phyloP scores from a whole-genome alignment of 2,888 invertebrate genomes.

The Bombyx huttoni region DNA sequence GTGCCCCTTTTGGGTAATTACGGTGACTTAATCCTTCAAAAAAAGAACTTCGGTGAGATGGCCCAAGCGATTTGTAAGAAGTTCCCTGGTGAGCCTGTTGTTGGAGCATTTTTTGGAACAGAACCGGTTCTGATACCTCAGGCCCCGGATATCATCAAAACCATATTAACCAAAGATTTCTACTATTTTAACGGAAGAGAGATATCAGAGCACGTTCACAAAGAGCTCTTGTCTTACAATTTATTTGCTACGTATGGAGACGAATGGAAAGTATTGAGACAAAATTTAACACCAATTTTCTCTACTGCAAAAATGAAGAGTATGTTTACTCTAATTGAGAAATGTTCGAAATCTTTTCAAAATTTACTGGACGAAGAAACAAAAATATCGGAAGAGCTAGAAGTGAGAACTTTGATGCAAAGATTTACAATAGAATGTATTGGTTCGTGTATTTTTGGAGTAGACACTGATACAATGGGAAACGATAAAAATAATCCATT shows the following conservation, averaged over 20 bases:
- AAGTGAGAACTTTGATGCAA: constrained; percentile 4
- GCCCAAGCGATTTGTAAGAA: constrained; percentile 10
- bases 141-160: constrained; percentile 13
- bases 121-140: constrained; percentile 14
- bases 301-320: constrained; percentile 11
- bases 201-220: constrained; percentile 7
- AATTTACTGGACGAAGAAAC: constrained; percentile 5
- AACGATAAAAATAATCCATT: constrained; percentile 4
- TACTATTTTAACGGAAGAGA: constrained; percentile 16
- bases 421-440: constrained; percentile 7
- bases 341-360: constrained; percentile 10
- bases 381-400: constrained; percentile 2
- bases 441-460: constrained; percentile 6
- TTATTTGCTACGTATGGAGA: constrained; percentile 5
- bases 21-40: constrained; percentile 7
- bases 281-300: constrained; percentile 15
- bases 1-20: constrained; percentile 11
- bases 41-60: constrained; percentile 6
- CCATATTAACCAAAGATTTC: constrained; percentile 14
- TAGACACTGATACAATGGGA: constrained; percentile 7
- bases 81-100: constrained; percentile 11
- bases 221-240: constrained; percentile 1
- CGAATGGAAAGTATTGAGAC: constrained; percentile 14
- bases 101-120: constrained; percentile 14
- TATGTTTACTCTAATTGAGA: constrained; percentile 18